Evolutionary conservation across 2,888 invertebrate species (phyloP).

Genomic region (Muscina levida): DNA sequence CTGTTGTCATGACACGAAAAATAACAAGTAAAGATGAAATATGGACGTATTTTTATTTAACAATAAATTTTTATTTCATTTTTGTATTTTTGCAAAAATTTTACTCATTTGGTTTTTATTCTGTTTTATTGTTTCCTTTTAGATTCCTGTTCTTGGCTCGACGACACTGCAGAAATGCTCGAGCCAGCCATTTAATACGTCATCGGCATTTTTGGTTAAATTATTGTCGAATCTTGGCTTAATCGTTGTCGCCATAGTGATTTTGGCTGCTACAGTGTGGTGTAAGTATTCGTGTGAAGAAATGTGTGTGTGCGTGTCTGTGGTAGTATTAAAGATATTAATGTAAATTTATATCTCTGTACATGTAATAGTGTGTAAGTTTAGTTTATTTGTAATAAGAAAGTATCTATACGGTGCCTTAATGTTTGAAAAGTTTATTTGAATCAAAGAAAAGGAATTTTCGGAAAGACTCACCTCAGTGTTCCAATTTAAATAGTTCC

Average conservation of each 20-base stretch:
- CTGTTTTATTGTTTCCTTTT: constrained; percentile 64
- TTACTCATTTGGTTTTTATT: constrained; percentile 3
- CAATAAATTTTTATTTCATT: neutral
- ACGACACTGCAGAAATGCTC: constrained; percentile 73
- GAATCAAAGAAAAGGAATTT: too few relatives aligned
- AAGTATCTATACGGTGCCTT: too few relatives aligned
- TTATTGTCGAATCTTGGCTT: constrained; percentile 76
- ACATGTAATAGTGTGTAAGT: too few relatives aligned
- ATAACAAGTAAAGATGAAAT: too few relatives aligned
- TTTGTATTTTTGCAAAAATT: too few relatives aligned
- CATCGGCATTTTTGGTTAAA: constrained; percentile 71
- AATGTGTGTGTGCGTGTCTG: neutral
- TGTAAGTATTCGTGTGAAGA: constrained; percentile 71
- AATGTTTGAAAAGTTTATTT: too few relatives aligned
- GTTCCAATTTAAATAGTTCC: too few relatives aligned
- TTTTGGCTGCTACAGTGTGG: constrained; percentile 74
- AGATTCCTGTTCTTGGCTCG: constrained; percentile 75
- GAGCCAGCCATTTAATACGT: constrained; percentile 70
- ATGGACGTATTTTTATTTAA: neutral
- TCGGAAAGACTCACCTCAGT: too few relatives aligned
- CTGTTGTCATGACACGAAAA: too few relatives aligned
- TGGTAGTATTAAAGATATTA: too few relatives aligned
- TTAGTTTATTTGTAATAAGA: too few relatives aligned
- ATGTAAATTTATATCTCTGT: too few relatives aligned
- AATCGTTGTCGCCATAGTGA: constrained; percentile 73